These are phyloP conservation scores for Trichogramma pretiosum DNA, from an alignment of 1,140 invertebrate species.

Conservation along the genomic window DNA sequence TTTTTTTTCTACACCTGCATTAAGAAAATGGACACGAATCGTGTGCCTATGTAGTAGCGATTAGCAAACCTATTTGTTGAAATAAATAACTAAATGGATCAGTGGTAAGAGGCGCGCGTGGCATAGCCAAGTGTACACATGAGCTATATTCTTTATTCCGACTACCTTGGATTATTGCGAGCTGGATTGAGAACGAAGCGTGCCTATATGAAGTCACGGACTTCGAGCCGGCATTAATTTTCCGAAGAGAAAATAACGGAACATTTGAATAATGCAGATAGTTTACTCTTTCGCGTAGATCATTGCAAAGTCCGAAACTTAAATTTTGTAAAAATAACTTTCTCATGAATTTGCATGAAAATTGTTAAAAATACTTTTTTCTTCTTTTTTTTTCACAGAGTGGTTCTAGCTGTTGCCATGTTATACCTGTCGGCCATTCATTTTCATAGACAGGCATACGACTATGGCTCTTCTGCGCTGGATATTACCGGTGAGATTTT, in stretches of 20 bases:
- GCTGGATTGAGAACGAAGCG: slow-evolving; percentile 8
- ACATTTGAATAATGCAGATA: too few species aligned
- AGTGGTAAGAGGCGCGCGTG: background rate
- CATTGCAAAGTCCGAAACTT: too few species aligned
- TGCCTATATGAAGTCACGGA: too few species aligned
- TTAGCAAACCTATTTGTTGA: background rate
- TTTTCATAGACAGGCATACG: slow-evolving; percentile 76
- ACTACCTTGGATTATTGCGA: slow-evolving; percentile 11
- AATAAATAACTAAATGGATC: background rate
- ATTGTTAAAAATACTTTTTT: slow-evolving; percentile 20
- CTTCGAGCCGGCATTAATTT: too few species aligned
- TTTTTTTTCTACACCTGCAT: too few species aligned
- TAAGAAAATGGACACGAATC: background rate
- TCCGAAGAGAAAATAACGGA: too few species aligned
- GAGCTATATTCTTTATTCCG: too few species aligned
- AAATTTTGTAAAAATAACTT: too few species aligned
- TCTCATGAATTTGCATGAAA: too few species aligned
- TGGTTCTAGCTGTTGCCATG: slow-evolving; percentile 66
- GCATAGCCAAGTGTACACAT: too few species aligned
- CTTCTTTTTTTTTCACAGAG: slow-evolving; percentile 47
- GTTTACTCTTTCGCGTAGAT: too few species aligned
- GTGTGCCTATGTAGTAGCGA: background rate
- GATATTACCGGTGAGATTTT: slow-evolving; percentile 74
- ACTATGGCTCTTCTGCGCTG: slow-evolving; percentile 79
- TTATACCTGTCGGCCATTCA: slow-evolving; percentile 78